Base-by-base conservation (phyloP, 1,140 invertebrate genomes). In the Cydia strobilella region DNA sequence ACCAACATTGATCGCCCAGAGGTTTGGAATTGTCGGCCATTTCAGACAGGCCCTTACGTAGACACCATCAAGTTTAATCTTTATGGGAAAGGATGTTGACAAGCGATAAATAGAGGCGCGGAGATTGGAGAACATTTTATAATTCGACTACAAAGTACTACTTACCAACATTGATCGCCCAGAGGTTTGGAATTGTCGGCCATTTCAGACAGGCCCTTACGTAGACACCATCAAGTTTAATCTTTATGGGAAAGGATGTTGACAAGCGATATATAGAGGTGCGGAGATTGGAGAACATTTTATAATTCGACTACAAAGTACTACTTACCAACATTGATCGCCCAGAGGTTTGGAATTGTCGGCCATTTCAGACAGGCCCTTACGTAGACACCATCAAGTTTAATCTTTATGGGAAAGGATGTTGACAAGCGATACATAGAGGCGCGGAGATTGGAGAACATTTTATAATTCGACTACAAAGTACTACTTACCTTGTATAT, bases 341-440 rank as follows among this genome's bases (percentile, higher is more conserved):
- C 42, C 42, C 42, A 15, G 51, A n/a, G 51, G 51, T 54, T 54
- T 9, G n/a, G 6, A 54, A 54, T 54, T 7, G 51, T 54, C 51
- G 51, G 51, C 51, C 15, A 18, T 54, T 18, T 45, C 6, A 59
- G 54, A 23, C n/a, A n/a, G n/a, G n/a, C n/a, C n/a, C n/a, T n/a
- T n/a, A n/a, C n/a, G n/a, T n/a, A n/a, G n/a, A n/a, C 54, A 59
- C 54, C 54, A 59, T 59, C 54, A 59, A 59, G 54, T 59, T 59
- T 23, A 59, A 59, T 59, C 20, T 59, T 59, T 59, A 59, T 23
- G 54, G 54, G 18, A 10, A 23, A 23, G 20, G 9, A 59, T 9
- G 20, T 23, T 59, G 54, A 59, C 54, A 23, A 20, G 2, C 20
- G 20, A n/a, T 15, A 59, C 54, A 59, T 9, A 59, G 2, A 3